Base-by-base conservation (phyloP, 2,888 invertebrate species). In the Biston betularia region DNA sequence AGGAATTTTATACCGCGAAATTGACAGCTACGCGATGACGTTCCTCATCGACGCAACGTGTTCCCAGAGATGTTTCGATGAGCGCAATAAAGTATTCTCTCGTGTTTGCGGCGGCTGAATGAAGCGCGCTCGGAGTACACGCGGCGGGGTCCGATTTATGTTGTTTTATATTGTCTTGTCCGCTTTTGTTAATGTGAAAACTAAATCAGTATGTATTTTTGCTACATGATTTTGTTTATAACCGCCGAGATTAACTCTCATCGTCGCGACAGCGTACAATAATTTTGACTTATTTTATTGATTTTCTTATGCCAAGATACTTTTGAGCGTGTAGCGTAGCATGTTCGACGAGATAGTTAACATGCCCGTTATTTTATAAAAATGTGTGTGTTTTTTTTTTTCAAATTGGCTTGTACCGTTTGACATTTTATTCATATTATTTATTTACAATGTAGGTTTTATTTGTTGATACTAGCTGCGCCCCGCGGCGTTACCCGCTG, bases 1-100 rank as follows among this genome's bases (percentile, higher is more conserved):
- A 88, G 85, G 88, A 90, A 87, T 89, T 91, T 91, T 88, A 88
- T 90, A 87, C 90, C 86, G 88, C 90, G 81, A 90, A 91, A 92
- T 92, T 90, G 92, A 91, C 91, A 90, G 87, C 82, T 77, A 78
- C 80, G 82, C 82, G 82, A 85, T 84, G 84, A 82, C 83, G 86
- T 89, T 86, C 87, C 83, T 89, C 87, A 87, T 86, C 80, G 85
- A 79, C 79, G 78, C 80, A 79, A 84, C 84, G 85, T 85, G 85
- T 85, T 86, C 81, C 75, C 82, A 76, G 78, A 79, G 80, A 79
- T 87, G 88, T 87, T 84, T 69, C 83, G 84, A 86, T 86, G 85
- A 83, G 77, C 79, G 83, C 85, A 86, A 90, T 90, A 91, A 92
- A 89, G 85, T 87, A 89, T 84, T 70, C 76, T 81, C 79, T 78